Conservation (phyloP, 2,888 invertebrate species). For the Synergus umbraculus region DNA sequence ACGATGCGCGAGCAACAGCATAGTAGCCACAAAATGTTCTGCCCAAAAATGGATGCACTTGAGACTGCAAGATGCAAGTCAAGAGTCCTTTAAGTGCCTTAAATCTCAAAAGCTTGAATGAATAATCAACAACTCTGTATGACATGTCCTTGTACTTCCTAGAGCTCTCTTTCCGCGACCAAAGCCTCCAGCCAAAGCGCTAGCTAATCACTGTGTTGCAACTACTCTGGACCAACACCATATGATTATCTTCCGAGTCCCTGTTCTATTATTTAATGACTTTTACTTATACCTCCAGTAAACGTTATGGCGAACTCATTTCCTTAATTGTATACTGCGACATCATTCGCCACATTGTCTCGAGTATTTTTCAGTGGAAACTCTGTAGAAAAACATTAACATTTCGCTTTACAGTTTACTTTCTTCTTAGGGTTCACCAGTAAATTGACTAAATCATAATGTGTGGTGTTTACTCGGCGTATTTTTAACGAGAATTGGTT, state of each 20-base stretch:
- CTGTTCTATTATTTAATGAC: conserved; percentile 29
- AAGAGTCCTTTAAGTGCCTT: conserved; percentile 10
- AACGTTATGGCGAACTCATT: conserved; percentile 7
- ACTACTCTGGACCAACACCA: not conserved
- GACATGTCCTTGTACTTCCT: not conserved
- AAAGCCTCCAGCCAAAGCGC: not conserved
- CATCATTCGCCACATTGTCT: conserved; percentile 22
- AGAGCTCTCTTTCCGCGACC: not conserved
- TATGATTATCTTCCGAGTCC: conserved; percentile 17
- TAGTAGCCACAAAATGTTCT: conserved; percentile 16
- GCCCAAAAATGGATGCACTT: conserved; percentile 40
- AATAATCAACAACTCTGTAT: not conserved
- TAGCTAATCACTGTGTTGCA: conserved; percentile 10
- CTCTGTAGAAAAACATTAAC: not conserved
- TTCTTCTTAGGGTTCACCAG: not conserved
- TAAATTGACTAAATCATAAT: not conserved
- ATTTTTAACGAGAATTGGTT: too few relatives aligned
- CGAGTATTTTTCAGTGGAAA: conserved; percentile 1
- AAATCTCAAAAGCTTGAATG: not conserved
- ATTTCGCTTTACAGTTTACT: not conserved
- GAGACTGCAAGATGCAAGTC: conserved; percentile 4
- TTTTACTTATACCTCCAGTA: conserved; percentile 6
- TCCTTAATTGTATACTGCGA: conserved; percentile 7
- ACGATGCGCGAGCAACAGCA: conserved; percentile 61
- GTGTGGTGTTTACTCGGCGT: not conserved